Base-by-base conservation (phyloP, 2,797 vertebrate species). In the Gymnoscopelus microlampas region DNA sequence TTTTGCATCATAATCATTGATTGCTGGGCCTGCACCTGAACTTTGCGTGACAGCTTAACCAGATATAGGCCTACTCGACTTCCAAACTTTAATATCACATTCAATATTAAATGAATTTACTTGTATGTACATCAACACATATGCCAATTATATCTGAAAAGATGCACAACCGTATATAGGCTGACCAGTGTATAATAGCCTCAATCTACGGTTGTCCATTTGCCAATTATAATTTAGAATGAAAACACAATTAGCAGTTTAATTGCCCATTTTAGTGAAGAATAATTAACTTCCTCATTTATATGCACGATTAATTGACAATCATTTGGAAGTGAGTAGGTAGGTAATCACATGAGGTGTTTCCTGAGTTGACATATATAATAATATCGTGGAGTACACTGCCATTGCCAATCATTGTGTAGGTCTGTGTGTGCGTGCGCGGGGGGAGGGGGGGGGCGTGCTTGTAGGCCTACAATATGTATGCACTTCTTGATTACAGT, bases 241-340 rank as follows among this genome's bases (percentile, higher is more conserved):
- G 94, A 89, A 91, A 91, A 87, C 81, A 88, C 81, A 95, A 95
- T 97, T 96, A 96, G 94, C 94, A 93, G 95, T 94, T 96, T 97
- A 97, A 97, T 96, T 96, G 94, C 92, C 95, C 95, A 93, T 96
- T 96, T 96, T 94, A 95, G 93, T 89, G 93, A 93, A 94, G 94
- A 95, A 95, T 95, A 95, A 97, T 95, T 96, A 96, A 95, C 95
- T 95, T 93, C 95, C 94, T 95, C 94, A 95, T 96, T 97, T 96
- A 96, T 95, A 95, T 95, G 95, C 94, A 91, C 95, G 95, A 96
- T 97, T 96, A 97, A 98, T 96, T 95, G 95, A 94, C 94, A 95
- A 95, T 95, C 94, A 95, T 97, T 94, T 94, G 92, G 94, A 95
- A 94, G 93, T 93, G 66, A 75, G n/a, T 56, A 70, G 61, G 76